Evolutionary conservation across 2,888 invertebrate species (phyloP).

Genomic region (Antitype chi): DNA sequence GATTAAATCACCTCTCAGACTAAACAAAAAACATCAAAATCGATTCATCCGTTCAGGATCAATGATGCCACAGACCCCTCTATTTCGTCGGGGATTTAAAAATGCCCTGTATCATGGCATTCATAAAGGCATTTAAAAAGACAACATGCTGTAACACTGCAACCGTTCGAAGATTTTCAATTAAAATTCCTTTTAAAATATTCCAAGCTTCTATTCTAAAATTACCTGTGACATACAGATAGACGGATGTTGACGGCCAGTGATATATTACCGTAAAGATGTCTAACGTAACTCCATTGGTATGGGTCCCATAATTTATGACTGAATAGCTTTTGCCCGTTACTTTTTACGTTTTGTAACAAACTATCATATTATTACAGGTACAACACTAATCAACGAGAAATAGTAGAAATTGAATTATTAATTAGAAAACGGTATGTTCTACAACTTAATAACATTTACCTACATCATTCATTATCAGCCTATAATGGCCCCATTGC

Average conservation of each 20-base stretch:
- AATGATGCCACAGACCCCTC: too few relatives aligned
- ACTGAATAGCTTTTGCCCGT: constrained; percentile 15
- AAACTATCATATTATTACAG: not conserved
- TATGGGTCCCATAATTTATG: constrained; percentile 52
- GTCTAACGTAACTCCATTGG: constrained; percentile 42
- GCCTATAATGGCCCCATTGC: too few relatives aligned
- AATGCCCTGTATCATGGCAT: not conserved
- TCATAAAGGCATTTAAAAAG: not conserved
- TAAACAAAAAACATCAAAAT: too few relatives aligned
- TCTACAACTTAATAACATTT: not conserved
- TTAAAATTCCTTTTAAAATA: constrained; percentile 34
- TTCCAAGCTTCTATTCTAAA: constrained; percentile 44
- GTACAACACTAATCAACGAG: not conserved
- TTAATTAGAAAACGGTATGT: not conserved
- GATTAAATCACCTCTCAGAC: too few relatives aligned
- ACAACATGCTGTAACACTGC: constrained; percentile 17
- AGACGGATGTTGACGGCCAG: constrained; percentile 16
- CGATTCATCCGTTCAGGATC: too few relatives aligned
- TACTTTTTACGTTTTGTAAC: not conserved
- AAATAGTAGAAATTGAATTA: not conserved
- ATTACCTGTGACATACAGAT: constrained; percentile 45
- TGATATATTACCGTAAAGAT: constrained; percentile 44
- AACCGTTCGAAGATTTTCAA: constrained; percentile 41
- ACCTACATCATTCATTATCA: not conserved
- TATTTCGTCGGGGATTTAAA: too few relatives aligned